Evolutionary conservation across 2,113 vertebrate genomes (phyloP).

Genomic region (Meriones unguiculatus): DNA sequence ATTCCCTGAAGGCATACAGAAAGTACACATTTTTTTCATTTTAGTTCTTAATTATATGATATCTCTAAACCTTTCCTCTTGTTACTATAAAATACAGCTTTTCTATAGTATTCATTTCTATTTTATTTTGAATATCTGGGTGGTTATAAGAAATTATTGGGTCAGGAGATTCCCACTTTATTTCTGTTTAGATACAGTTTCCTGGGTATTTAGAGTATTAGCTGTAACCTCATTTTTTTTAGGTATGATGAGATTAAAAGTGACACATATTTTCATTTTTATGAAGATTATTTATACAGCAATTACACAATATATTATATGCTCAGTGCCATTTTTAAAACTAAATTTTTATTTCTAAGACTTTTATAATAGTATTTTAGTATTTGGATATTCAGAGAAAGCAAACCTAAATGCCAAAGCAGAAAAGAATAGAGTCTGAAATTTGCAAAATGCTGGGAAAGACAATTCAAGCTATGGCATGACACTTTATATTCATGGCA

Average conservation of each 20-base stretch:
- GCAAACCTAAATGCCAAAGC: slow-evolving; percentile 36
- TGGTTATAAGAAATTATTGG: neutral
- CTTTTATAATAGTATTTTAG: neutral
- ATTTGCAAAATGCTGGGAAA: slow-evolving; percentile 8
- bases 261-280: slow-evolving; percentile 22
- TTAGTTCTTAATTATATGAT: neutral
- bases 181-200: neutral
- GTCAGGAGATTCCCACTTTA: neutral
- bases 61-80: slow-evolving; percentile 18
- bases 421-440: neutral
- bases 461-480: neutral
- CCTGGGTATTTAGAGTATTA: neutral
- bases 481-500: neutral
- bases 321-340: neutral
- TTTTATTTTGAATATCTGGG: slow-evolving; percentile 46
- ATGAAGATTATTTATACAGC: neutral
- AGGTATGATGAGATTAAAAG: neutral
- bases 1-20: neutral
- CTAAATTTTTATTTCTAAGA: neutral
- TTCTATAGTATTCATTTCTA: neutral
- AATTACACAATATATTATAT: slow-evolving; percentile 14
- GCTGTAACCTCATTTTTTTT: neutral
- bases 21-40: slow-evolving; percentile 5
- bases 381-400: neutral
- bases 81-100: slow-evolving; percentile 29